phyloP scores from a whole-genome alignment of 2,797 vertebrate genomes.

The Distichodus sexfasciatus region DNA sequence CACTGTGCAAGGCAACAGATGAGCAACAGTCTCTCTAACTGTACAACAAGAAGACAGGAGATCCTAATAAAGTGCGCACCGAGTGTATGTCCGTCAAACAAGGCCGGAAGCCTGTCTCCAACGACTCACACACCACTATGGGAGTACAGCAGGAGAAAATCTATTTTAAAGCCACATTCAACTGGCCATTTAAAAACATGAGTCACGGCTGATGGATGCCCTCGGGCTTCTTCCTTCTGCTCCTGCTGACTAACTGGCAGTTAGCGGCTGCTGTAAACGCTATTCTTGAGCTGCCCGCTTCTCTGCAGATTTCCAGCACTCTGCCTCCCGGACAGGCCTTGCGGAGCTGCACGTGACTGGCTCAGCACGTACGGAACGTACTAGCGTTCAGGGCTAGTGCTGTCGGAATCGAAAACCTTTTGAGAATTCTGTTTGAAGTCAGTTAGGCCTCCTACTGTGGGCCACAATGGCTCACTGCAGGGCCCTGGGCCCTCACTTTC shows the following conservation, averaged over 20 bases:
- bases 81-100: too few relatives aligned
- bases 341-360: constrained; percentile 8
- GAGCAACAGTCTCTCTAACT: too few relatives aligned
- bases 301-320: not conserved
- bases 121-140: too few relatives aligned
- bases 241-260: not conserved
- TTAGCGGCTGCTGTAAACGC: not conserved
- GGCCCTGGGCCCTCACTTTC: not conserved
- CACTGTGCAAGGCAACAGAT: too few relatives aligned
- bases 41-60: too few relatives aligned
- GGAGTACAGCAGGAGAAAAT: not conserved
- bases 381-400: not conserved
- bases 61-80: too few relatives aligned
- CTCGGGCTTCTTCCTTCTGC: not conserved
- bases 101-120: too few relatives aligned
- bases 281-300: not conserved
- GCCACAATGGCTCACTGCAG: not conserved
- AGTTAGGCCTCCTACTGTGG: not conserved
- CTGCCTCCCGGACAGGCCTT: not conserved
- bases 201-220: not conserved
- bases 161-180: not conserved
- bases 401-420: not conserved
- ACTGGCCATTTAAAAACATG: too few relatives aligned
- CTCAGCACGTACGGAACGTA: not conserved
- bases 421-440: not conserved